Percentiles rank a stretch among this genome's conserved stretches.
Conservation (phyloP, 2,113 vertebrate genomes). For the Pelecanoides urinatrix region DNA sequence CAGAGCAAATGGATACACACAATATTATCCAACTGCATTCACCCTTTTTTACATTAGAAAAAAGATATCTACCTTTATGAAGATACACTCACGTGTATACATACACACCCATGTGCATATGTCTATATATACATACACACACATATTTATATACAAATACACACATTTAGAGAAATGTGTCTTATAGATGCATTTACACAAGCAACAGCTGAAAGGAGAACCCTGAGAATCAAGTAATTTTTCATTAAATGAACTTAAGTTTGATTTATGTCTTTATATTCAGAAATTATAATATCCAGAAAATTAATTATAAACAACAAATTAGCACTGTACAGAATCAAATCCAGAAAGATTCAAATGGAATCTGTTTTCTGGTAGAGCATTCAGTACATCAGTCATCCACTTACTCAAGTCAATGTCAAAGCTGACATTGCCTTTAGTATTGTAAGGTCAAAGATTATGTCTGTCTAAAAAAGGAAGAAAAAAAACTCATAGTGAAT, state of each 20-base stretch:
- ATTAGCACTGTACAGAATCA: neutral
- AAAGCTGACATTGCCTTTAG: neutral
- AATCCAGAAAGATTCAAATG: neutral
- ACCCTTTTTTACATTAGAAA: neutral
- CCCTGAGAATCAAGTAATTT: neutral
- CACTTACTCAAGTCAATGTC: neutral
- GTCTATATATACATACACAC: neutral
- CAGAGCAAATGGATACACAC: neutral
- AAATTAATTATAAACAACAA: neutral
- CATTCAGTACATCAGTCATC: neutral
- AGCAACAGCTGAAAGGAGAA: neutral
- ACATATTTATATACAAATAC: neutral
- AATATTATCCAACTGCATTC: neutral
- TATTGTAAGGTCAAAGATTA: neutral
- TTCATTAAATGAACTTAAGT: neutral
- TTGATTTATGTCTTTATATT: neutral
- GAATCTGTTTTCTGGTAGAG: neutral
- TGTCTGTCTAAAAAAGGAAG: rapidly evolving
- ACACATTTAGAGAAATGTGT: neutral
- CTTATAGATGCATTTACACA: neutral
- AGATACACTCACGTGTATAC: neutral
- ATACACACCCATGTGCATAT: no score
- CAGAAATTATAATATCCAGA: neutral
- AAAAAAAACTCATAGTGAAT: neutral
- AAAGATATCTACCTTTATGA: neutral